Conservation (phyloP, 2,797 vertebrate species). For the Acrocephalus scirpaceus region DNA sequence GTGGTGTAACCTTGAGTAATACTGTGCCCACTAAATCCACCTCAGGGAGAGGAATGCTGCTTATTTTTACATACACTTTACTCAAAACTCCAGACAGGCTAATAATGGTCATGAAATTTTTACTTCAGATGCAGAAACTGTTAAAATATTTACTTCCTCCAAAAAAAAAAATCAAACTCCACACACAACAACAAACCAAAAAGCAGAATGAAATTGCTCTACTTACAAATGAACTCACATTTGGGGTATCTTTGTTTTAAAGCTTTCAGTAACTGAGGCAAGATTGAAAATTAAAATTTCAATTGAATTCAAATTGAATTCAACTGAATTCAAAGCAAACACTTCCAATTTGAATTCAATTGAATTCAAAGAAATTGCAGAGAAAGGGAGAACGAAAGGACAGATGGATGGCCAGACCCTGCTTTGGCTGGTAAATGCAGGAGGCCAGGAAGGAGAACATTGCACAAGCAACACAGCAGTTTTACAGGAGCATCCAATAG, state of each 20-base stretch:
- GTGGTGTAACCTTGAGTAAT: not conserved
- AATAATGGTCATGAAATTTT: not conserved
- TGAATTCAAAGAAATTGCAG: not conserved
- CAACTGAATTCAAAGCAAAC: not conserved
- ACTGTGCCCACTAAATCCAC: not conserved
- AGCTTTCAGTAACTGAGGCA: not conserved
- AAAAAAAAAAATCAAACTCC: not conserved
- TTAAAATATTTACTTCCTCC: slow-evolving; percentile 22
- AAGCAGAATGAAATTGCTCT: not conserved
- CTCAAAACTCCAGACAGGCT: not conserved
- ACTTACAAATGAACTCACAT: not conserved
- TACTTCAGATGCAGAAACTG: not conserved
- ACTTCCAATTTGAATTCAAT: not conserved
- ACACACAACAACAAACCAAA: not conserved
- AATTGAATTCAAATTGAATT: not conserved
- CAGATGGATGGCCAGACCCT: not conserved
- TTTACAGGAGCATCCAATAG: not conserved
- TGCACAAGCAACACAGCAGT: not conserved
- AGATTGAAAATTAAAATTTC: not conserved
- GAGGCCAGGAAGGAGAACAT: accelerated
- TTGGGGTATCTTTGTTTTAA: not conserved
- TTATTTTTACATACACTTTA: not conserved
- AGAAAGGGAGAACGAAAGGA: not conserved
- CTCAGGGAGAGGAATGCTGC: not conserved
- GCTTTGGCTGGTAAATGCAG: accelerated